Base-by-base conservation (phyloP, 1,140 invertebrate genomes). In the Stenopsyche tienmushanensis region DNA sequence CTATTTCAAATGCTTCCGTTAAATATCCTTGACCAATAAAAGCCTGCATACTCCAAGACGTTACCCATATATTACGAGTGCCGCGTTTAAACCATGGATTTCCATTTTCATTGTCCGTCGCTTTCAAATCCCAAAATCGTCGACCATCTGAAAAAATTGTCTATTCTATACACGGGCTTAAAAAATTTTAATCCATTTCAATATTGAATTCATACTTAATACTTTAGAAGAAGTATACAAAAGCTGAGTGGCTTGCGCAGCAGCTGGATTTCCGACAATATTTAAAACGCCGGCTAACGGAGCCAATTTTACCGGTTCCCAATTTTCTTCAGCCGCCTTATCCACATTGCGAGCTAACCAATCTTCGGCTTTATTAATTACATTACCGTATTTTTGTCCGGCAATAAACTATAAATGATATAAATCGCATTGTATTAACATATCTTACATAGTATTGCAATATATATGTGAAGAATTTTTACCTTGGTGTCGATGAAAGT, bases 1-100 rank as follows among this genome's bases (percentile, higher is more conserved):
- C 86, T 15, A 96, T 84, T 0, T 93, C 89, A 15, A 93, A 75
- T 0, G 88, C 86, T 69, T 92, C 88, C 23, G 84, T 78, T 13
- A 86, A 74, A 1, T 90, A 79, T 65, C 86, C 87, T 66, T 85
- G 82, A 45, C 83, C 81, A 0, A 91, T 72, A 72, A 92, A 85
- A 0, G 86, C 85, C 1, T 90, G 75, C 5, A 93, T 76, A 0
- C 86, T 91, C 79, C 96, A 97, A 0, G 93, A 85, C 0, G 93
- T 92, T 77, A 93, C 93, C 75, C 93, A 90, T n/a, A 96, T 86
- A 70, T 94, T 91, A 1, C 91, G 83, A 10, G 90, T 89, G 29
- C 73, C 73, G 44, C 87, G 84, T 23, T 80, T 80, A 50, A 85
- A 84, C 84, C 90, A 90, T 0, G 91, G 90, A 73, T 90, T 91